Evolutionary conservation across 2,888 invertebrate genomes (phyloP).

Genomic region (Volucella bombylans): DNA sequence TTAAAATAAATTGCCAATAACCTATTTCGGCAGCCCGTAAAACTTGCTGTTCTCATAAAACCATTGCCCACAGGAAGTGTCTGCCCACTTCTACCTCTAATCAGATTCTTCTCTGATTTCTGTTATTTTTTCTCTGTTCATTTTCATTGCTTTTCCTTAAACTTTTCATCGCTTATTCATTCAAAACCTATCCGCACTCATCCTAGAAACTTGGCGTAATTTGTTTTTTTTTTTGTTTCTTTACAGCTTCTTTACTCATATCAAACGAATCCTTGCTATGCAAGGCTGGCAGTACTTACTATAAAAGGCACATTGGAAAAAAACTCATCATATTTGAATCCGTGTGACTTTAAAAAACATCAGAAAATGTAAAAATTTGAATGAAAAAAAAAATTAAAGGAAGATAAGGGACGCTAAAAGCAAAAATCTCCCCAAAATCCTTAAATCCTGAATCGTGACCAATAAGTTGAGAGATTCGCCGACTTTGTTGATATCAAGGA

Average conservation of each 20-base stretch:
- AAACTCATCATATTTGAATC: constrained; percentile 40
- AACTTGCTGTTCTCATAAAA: constrained; percentile 45
- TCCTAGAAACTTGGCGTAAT: constrained; percentile 25
- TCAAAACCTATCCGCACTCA: constrained; percentile 42
- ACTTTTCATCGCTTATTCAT: constrained; percentile 40
- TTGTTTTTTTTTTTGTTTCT: not conserved
- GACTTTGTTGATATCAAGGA: constrained; percentile 50
- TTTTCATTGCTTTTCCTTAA: not conserved
- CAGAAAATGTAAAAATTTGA: not conserved
- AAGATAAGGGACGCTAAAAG: constrained; percentile 1
- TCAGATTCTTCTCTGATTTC: not conserved
- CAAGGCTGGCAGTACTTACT: not conserved
- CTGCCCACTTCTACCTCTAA: constrained; percentile 23
- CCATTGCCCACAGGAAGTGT: constrained; percentile 41
- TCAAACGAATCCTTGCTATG: constrained; percentile 32
- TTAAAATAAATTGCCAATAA: constrained; percentile 42
- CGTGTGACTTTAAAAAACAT: constrained; percentile 16
- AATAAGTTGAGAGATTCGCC: constrained; percentile 53
- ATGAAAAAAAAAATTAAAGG: not conserved
- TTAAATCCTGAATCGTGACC: constrained; percentile 45
- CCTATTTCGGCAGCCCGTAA: constrained; percentile 45
- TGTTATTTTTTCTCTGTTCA: constrained; percentile 5
- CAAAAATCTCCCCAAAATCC: constrained; percentile 13
- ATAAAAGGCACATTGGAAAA: not conserved
- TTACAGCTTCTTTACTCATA: constrained; percentile 10